Evolutionary conservation across 2,888 invertebrate genomes (phyloP).

Genomic region (Drosophila greeni): DNA sequence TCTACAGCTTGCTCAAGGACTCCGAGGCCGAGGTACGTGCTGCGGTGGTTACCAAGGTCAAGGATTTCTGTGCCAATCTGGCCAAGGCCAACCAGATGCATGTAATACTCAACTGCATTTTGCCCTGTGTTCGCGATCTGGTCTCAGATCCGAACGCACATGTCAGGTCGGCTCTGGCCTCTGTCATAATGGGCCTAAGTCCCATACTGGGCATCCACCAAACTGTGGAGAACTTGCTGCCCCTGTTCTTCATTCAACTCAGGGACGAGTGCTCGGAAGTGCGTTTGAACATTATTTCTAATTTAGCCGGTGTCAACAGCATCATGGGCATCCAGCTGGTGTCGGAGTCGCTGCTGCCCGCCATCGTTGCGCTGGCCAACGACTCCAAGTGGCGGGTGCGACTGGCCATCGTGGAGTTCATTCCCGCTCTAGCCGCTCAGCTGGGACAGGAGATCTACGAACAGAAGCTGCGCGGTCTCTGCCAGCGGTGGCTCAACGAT

Average conservation of each 20-base stretch:
- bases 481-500: conserved; percentile 99
- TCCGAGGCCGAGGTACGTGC: conserved; percentile 99
- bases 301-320: conserved; percentile 98
- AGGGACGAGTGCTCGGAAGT: conserved; percentile 99
- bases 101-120: conserved; percentile 96
- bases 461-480: conserved; percentile 96
- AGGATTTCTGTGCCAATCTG: conserved; percentile 97
- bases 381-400: conserved; percentile 99
- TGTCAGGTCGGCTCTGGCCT: conserved; percentile 98
- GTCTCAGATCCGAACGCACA: conserved; percentile 99
- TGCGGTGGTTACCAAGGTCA: conserved; percentile 96
- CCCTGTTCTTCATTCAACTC: conserved; percentile 95
- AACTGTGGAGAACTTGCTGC: conserved; percentile 97
- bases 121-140: conserved; percentile 98
- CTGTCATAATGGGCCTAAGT: conserved; percentile 99
- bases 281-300: conserved; percentile 98
- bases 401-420: conserved; percentile 96
- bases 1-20: conserved; percentile 93
- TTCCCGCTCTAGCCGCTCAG: conserved; percentile 98
- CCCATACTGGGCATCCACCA: conserved; percentile 98
- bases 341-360: conserved; percentile 92
- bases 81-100: conserved; percentile 92
- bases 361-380: conserved; percentile 98
- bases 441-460: conserved; percentile 98
- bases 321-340: conserved; percentile 94